Evolutionary conservation across 2,888 invertebrate species (phyloP), one percentile per base, ranked within the genome.

Genomic region (Athalia circularis): DNA sequence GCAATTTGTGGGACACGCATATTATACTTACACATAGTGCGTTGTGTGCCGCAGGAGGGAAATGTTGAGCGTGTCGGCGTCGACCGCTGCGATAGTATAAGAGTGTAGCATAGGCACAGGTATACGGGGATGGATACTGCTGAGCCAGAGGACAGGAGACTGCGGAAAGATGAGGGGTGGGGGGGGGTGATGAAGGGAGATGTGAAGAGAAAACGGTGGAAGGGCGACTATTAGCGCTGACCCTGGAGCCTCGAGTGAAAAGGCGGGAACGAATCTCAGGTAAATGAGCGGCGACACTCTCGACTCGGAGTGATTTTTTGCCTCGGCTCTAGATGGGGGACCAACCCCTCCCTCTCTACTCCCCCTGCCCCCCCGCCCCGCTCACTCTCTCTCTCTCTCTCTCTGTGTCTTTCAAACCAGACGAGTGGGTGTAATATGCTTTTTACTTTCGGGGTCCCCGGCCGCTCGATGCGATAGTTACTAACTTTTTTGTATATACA

Each of bases 221-320:
- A 45, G 68, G 50, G 48, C 52, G 78, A 70, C 78, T 78, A 78
- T 78, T 78, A 78, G 72, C 65, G 78, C 61, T 70, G 78, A 78
- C 78, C 78, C 78, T 78, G 78, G 78, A 78, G 72, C 64, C 68
- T 62, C 75, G 70, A 78, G 78, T 78, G 78, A 78, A 78, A 78
- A 78, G 78, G 78, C 78, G 72, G 78, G 78, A 78, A 78, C 78
- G 78, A 78, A 78, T 78, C 78, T 74, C 78, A 70, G 78, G 78
- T 78, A 78, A 78, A 78, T 78, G 78, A 78, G 78, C 68, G 78
- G 78, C 78, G 78, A 78, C 78, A 78, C 72, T 78, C 78, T 78
- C 48, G 50, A n/a, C 78, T 78, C 62, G 8, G 78, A 78, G 78
- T 78, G 78, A 78, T 78, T 78, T 78, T 78, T 78, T 78, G 78